A percentile compares a stretch with the other conserved stretches of the same genome.
These are phyloP conservation scores for Battus philenor DNA, from an alignment of 1,140 invertebrate genomes.

Conservation along the genomic window DNA sequence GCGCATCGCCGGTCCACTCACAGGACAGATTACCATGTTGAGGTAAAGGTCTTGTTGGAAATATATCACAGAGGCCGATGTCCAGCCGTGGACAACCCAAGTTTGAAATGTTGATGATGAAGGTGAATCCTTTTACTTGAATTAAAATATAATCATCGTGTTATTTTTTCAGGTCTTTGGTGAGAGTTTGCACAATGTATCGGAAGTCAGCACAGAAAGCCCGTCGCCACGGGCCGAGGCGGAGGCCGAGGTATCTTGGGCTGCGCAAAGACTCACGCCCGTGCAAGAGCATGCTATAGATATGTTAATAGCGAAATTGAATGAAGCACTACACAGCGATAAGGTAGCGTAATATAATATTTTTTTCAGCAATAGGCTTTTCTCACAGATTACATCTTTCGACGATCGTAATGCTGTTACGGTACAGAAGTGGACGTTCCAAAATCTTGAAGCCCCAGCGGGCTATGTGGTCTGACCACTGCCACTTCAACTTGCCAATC, in stretches of 20 bases:
- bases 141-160: not conserved
- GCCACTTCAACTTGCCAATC: no score
- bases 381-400: no score
- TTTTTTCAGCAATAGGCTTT: no score
- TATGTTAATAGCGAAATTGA: conserved; percentile 65
- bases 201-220: conserved; percentile 19
- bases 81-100: not conserved
- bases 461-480: no score
- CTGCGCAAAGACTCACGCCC: conserved; percentile 45
- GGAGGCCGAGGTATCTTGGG: conserved; percentile 18
- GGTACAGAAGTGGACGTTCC: no score
- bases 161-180: conserved; percentile 38
- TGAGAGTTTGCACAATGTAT: conserved; percentile 23
- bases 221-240: conserved; percentile 15
- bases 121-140: no score
- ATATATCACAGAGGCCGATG: not conserved
- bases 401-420: no score
- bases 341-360: conserved; percentile 32
- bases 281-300: conserved; percentile 75
- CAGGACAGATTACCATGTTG: no score
- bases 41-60: no score
- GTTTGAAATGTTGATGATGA: no score
- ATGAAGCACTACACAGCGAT: conserved; percentile 53
- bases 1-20: no score
- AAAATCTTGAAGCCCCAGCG: no score